These are phyloP conservation scores for Mactromeris polynyma DNA, from an alignment of 2,888 invertebrate species.

Conservation along the genomic window DNA sequence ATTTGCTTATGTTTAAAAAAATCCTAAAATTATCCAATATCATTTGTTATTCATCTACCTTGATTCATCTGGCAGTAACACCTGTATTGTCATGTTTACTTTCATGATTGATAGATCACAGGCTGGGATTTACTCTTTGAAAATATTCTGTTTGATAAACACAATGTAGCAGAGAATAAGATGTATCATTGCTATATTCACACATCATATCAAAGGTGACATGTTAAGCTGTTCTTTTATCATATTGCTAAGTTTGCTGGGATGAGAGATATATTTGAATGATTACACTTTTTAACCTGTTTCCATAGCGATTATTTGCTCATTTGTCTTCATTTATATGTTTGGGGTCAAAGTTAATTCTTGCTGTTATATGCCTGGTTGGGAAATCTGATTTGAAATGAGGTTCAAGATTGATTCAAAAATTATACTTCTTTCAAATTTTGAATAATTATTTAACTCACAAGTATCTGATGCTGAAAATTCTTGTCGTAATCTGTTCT, in stretches of 20 bases:
- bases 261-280: background rate
- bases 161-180: background rate
- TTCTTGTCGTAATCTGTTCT: no score
- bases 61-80: background rate
- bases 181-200: background rate
- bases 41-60: no score
- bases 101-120: background rate
- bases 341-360: background rate
- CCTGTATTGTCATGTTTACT: background rate
- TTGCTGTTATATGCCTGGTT: background rate
- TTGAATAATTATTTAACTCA: no score
- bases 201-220: background rate
- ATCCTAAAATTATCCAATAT: no score
- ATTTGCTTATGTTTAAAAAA: no score
- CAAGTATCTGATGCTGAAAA: no score
- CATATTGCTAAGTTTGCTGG: background rate
- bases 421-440: no score
- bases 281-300: background rate
- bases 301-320: background rate
- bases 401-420: background rate
- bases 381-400: background rate
- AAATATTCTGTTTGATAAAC: background rate
- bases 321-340: constrained; percentile 16
- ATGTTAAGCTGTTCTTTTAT: background rate
- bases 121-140: background rate